Conservation (phyloP, 2,797 vertebrate genomes). For the Brachymystax lenok region DNA sequence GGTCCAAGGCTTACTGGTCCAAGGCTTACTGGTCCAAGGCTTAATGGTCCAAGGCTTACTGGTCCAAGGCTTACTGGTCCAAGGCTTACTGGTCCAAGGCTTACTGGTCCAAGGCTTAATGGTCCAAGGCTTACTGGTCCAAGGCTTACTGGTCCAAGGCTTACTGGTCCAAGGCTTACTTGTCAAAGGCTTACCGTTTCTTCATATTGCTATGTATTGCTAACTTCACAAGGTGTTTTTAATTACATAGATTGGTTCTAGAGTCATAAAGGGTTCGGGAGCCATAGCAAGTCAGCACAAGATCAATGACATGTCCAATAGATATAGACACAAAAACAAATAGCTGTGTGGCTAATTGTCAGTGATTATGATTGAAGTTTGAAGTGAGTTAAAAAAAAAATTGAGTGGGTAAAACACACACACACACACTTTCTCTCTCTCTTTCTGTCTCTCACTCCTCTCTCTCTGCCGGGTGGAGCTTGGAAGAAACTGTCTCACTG, state of each 20-base stretch:
- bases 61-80: too few relatives aligned
- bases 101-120: too few relatives aligned
- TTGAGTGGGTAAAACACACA: background rate
- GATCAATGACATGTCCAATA: background rate
- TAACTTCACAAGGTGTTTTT: background rate
- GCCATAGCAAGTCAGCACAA: too few relatives aligned
- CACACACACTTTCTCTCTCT: too few relatives aligned
- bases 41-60: too few relatives aligned
- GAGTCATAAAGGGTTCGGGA: background rate
- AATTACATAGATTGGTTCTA: background rate
- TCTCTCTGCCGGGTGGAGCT: conserved; percentile 4
- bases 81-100: too few relatives aligned
- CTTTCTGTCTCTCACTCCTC: background rate
- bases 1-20: too few relatives aligned
- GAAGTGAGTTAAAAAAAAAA: background rate
- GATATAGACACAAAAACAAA: background rate
- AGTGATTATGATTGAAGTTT: background rate
- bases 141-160: too few relatives aligned
- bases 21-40: too few relatives aligned
- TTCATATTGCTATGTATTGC: background rate
- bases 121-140: too few relatives aligned
- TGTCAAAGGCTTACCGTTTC: too few relatives aligned
- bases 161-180: too few relatives aligned
- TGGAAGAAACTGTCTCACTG: conserved; percentile 67
- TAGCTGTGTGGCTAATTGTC: background rate